Base-by-base conservation (phyloP, 2,113 vertebrate genomes). In the Oncorhynchus mykiss region DNA sequence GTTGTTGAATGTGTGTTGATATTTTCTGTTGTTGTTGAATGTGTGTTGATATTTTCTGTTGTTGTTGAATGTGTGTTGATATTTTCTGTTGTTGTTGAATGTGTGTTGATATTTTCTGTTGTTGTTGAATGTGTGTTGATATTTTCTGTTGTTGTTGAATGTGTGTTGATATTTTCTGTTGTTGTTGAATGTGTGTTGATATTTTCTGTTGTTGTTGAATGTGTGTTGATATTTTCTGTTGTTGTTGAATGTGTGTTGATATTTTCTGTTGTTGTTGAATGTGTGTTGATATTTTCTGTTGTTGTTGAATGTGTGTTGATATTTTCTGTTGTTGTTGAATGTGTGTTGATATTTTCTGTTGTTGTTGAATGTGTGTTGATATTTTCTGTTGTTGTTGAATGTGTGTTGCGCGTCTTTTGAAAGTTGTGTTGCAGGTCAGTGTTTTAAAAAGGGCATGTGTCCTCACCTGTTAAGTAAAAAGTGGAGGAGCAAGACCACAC, bases 391-490 rank as follows among this genome's bases (percentile, higher is more conserved):
- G 51, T 54, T 54, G 51, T 54, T 54, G 51, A 18, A 54, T 54
- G 72, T 48, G 67, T 78, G 34, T 92, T 90, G 67, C 31, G 54
- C 82, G 84, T 82, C 39, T 62, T 82, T 81, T 80, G 67, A 85
- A 86, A 72, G 69, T 70, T 83, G 85, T 86, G 39, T 75, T 65
- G 78, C 88, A 85, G 86, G 83, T 92, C 88, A 80, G 79, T 93
- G 84, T 93, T 92, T 45, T 93, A 85, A 85, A 80, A 78, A 89
- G 85, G 68, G 75, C 86, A 67, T 87, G 79, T 87, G 91, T 80
- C 88, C 90, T 92, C 92, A 91, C 92, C 92, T 91, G 86, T 83
- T 87, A 84, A 85, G 78, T 85, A 90, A 93, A 93, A 82, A 88
- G 80, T 71, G 80, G 72, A 74, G 70, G 62, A 80, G 84, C 45